Base-by-base conservation (phyloP, 2,113 vertebrate species). In the Leptocoma aspasia region DNA sequence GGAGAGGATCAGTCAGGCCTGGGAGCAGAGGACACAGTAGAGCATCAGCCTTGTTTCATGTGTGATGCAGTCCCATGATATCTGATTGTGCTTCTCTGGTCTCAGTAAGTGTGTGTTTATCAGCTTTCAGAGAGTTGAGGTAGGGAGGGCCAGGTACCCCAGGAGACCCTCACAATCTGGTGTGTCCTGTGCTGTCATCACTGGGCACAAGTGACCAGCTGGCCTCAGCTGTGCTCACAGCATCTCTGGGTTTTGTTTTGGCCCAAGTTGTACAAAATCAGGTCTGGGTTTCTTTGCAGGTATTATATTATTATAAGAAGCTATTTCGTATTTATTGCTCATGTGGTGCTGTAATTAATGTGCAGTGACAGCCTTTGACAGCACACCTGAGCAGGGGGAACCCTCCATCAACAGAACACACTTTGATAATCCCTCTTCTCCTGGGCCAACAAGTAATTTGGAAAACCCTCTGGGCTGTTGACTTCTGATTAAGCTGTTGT, bases 341-440 rank as follows among this genome's bases (percentile, higher is more conserved):
- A 2, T 35, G 54, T 72, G 73, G 24, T 63, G 24, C 41, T 76
- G 71, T 78, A 63, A 47, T 65, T 95, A 66, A 47, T 37, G 59
- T 11, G n/a, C 45, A 50, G 59, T 41, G 45, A 33, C 1, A 4
- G 59, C 72, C 47, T 86, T 27, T 54, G 64, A 59, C 71, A 82
- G 64, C 54, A 9, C 30, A 20, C 30, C 61, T 68, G 33, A 85
- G 24, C 0, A 2, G 39, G 64, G 71, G 60, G 47, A 73, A n/a
- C 4, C 1, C 39, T 80, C 7, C 5, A 30, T 63, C 65, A 44
- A n/a, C 61, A 68, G 84, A 75, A 44, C 9, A 3, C 0, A 0
- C 39, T 83, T 82, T 73, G 64, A 35, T 59, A 33, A 54, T 60
- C 23, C 39, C 12, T 71, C 56, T 49, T 90, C 47, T 89, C 41